These are phyloP conservation scores for Limenitis camilla DNA, from an alignment of 2,888 invertebrate species.

Conservation along the genomic window DNA sequence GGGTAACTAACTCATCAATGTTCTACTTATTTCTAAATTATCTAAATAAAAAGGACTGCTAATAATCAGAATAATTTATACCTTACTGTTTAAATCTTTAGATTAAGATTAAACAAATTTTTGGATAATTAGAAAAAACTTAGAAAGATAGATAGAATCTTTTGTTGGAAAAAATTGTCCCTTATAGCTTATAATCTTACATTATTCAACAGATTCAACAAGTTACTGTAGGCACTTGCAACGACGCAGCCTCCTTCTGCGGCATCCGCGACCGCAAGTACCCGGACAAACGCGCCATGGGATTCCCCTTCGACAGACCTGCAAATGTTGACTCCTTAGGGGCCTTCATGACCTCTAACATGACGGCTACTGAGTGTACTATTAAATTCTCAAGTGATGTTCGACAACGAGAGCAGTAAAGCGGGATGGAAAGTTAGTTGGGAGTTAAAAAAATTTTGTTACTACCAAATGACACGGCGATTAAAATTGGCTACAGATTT, in stretches of 20 bases:
- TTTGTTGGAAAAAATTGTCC: too few relatives aligned
- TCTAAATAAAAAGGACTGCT: too few relatives aligned
- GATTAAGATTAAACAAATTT: too few relatives aligned
- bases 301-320: constrained; percentile 86
- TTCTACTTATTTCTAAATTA: background rate
- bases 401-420: constrained; percentile 34
- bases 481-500: constrained; percentile 22
- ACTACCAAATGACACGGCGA: constrained; percentile 21
- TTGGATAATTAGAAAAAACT: too few relatives aligned
- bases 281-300: constrained; percentile 80
- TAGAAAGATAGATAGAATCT: too few relatives aligned
- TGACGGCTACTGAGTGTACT: constrained; percentile 76
- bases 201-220: constrained; percentile 60
- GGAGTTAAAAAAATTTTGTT: background rate
- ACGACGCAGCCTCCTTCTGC: constrained; percentile 80
- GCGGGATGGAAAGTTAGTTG: background rate
- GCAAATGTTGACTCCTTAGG: constrained; percentile 72
- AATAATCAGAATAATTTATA: too few relatives aligned
- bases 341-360: constrained; percentile 84
- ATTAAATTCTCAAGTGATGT: constrained; percentile 76
- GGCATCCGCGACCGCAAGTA: constrained; percentile 79
- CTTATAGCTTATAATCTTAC: too few relatives aligned
- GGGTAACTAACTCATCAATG: constrained; percentile 47
- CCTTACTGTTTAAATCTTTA: too few relatives aligned
- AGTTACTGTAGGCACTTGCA: constrained; percentile 70